Conservation (phyloP, 1,140 invertebrate species). For the Lepidurus couesii region DNA sequence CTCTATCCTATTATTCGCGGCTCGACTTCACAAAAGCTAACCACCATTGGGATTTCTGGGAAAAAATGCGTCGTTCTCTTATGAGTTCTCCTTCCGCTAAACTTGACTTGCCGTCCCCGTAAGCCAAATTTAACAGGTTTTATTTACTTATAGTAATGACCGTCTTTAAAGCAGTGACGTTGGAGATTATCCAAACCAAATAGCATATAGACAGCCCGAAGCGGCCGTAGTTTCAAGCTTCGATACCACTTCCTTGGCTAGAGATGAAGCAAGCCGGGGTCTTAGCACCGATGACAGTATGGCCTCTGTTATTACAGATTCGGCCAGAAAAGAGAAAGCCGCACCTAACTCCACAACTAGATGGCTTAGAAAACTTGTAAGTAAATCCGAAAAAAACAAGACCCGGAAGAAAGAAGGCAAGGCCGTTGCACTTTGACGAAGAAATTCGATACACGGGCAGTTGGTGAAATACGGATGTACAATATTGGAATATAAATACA, state of each 20-base stretch:
- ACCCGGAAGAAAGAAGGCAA: neutral
- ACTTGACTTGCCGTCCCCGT: neutral
- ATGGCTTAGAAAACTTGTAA: constrained; percentile 5
- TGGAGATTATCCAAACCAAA: neutral
- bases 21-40: constrained; percentile 52
- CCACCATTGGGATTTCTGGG: constrained; percentile 57
- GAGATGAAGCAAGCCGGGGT: neutral
- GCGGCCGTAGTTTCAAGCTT: neutral
- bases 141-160: neutral
- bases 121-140: neutral
- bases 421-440: neutral
- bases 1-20: constrained; percentile 52
- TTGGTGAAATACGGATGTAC: neutral
- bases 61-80: constrained; percentile 51
- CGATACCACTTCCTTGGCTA: neutral
- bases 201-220: neutral
- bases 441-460: neutral
- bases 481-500: neutral
- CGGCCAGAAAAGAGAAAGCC: neutral
- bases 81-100: constrained; percentile 11
- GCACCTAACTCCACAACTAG: neutral
- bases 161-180: neutral
- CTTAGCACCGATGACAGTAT: neutral
- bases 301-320: neutral
- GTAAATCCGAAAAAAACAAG: neutral